phyloP scores from a whole-genome alignment of 2,888 invertebrate species.

The Drosophila meridiana region DNA sequence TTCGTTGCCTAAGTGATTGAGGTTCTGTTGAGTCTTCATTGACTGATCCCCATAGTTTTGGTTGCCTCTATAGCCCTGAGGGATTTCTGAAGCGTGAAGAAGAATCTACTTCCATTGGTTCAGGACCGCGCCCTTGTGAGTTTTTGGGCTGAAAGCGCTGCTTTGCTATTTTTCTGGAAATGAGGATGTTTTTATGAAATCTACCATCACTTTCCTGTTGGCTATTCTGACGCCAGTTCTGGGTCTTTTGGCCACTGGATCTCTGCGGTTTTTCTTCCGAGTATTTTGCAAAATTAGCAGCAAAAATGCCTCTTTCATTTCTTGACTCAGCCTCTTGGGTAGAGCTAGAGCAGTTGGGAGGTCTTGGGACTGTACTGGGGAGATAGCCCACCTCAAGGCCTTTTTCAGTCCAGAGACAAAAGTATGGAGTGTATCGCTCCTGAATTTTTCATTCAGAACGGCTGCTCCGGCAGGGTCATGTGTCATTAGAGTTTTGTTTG shows the following conservation, averaged over 20 bases:
- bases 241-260: neutral
- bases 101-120: neutral
- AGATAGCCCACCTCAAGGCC: neutral
- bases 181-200: neutral
- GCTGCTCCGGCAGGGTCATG: neutral
- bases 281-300: neutral
- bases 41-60: neutral
- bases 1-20: neutral
- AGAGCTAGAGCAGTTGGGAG: neutral
- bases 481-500: neutral
- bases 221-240: neutral
- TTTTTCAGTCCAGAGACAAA: neutral
- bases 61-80: neutral
- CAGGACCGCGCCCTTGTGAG: neutral
- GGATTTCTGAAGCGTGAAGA: neutral
- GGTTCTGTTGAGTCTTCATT: neutral
- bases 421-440: neutral
- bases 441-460: neutral
- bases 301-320: neutral
- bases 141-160: neutral
- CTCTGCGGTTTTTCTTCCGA: neutral
- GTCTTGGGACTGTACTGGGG: neutral
- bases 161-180: neutral
- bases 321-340: neutral
- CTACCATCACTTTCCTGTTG: neutral